Percentiles rank a stretch among this genome's conserved stretches.
Evolutionary conservation across 2,113 vertebrate genomes (phyloP).

Genomic region (Eclectus roratus): DNA sequence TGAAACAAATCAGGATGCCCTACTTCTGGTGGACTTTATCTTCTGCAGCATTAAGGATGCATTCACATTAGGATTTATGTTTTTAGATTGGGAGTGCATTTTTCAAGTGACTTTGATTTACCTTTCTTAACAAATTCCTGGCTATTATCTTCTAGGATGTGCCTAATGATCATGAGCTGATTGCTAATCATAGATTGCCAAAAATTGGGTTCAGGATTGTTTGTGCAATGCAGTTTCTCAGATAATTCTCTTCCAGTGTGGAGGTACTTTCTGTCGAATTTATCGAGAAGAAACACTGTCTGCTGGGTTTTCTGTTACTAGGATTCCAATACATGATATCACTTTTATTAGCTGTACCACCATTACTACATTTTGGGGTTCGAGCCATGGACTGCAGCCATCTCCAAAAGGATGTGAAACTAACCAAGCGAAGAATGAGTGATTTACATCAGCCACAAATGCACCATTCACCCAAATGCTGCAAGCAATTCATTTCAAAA

Average conservation of each 20-base stretch:
- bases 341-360: background rate
- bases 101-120: background rate
- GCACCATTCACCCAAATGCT: background rate
- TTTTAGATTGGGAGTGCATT: background rate
- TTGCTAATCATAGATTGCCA: background rate
- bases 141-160: background rate
- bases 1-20: background rate
- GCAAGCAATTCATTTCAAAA: conserved; percentile 42
- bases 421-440: background rate
- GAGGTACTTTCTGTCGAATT: background rate
- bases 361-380: background rate
- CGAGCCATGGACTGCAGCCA: background rate
- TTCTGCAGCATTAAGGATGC: background rate
- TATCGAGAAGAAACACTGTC: background rate
- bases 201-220: background rate
- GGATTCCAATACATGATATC: background rate
- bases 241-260: background rate
- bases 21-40: background rate
- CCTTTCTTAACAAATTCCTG: background rate
- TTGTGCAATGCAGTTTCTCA: background rate
- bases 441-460: conserved; percentile 32
- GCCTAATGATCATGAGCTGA: background rate
- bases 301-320: background rate
- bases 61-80: background rate
- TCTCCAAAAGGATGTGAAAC: conserved; percentile 28